These are phyloP conservation scores for Acyrthosiphon pisum DNA, from an alignment of 1,140 invertebrate genomes.

Conservation along the genomic window DNA sequence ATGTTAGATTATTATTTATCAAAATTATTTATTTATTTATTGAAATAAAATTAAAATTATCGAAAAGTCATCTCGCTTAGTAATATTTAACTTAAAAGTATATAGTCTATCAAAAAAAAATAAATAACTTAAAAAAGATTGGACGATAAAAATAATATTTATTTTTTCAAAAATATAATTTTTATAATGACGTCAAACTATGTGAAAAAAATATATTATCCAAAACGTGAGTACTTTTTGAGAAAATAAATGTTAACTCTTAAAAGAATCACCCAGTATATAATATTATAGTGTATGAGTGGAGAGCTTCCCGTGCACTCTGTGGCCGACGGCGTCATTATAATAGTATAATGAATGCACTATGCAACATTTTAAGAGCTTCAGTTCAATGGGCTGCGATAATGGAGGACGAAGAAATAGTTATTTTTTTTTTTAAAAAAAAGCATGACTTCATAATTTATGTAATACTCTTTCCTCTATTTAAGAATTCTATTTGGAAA, in stretches of 20 bases:
- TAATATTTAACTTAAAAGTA: too few relatives aligned
- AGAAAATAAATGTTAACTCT: not conserved
- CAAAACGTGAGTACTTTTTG: not conserved
- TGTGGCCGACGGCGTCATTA: not conserved
- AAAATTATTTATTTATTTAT: too few relatives aligned
- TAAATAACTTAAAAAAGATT: too few relatives aligned
- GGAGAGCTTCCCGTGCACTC: not conserved
- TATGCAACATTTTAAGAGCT: not conserved
- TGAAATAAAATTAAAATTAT: too few relatives aligned
- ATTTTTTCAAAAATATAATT: not conserved
- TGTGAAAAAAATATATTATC: not conserved
- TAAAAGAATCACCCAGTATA: not conserved
- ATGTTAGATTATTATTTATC: too few relatives aligned
- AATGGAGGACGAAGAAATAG: constrained; percentile 35
- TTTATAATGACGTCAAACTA: not conserved
- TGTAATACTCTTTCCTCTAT: not conserved
- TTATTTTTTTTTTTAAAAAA: not conserved
- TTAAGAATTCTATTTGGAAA: not conserved
- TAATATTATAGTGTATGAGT: not conserved
- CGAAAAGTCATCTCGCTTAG: too few relatives aligned
- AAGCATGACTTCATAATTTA: not conserved
- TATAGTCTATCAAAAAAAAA: too few relatives aligned
- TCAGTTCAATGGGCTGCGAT: constrained; percentile 24
- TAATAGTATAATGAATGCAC: constrained; percentile 31
- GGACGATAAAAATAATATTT: too few relatives aligned